Evolutionary conservation across 2,797 vertebrate species (phyloP), one percentile per base, ranked within the genome.

Genomic region (Moxostoma hubbsi): DNA sequence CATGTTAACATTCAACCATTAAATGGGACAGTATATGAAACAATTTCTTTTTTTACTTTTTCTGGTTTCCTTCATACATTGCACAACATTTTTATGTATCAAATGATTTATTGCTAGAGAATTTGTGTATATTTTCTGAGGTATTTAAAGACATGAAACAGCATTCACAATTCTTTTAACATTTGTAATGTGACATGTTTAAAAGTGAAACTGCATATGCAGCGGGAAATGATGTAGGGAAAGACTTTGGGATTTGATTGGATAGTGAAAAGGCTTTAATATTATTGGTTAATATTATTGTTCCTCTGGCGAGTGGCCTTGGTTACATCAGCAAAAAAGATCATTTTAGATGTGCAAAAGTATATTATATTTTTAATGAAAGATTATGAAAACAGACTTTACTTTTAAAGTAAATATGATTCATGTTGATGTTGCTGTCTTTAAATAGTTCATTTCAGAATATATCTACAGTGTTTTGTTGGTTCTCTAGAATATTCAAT

Each of bases 111-210:
- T 59, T 69, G n/a, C n/a, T 13, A 13, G 10, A 2, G 5, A 77
- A 16, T n/a, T 45, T n/a, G 10, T 69, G 51, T 5, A 59, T 13
- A 61, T 68, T 59, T 61, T 1, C 68, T 77, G 45, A 50, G 13
- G 11, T 58, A 9, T 36, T 50, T 36, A 58, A 24, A 67, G 13
- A 50, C 64, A 77, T 16, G 54, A 77, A 77, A 68, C 54, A 6
- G 64, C 15, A 76, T 76, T 67, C 9, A 59, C 15, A 49, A 67
- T 59, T 46, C 16, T 9, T 68, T 68, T 58, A n/a, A 63, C 12
- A 7, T 36, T 47, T 3, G 45, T 59, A 24, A 24, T 24, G 9
- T 24, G 9, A 57, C 0, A 6, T 58, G 63, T 58, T 67, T 50
- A 10, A 5, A 16, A 5, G 16, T 24, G 53, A 65, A 75, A 47